Base-by-base conservation (phyloP, 2,113 vertebrate genomes). In the Tonatia bakeri region DNA sequence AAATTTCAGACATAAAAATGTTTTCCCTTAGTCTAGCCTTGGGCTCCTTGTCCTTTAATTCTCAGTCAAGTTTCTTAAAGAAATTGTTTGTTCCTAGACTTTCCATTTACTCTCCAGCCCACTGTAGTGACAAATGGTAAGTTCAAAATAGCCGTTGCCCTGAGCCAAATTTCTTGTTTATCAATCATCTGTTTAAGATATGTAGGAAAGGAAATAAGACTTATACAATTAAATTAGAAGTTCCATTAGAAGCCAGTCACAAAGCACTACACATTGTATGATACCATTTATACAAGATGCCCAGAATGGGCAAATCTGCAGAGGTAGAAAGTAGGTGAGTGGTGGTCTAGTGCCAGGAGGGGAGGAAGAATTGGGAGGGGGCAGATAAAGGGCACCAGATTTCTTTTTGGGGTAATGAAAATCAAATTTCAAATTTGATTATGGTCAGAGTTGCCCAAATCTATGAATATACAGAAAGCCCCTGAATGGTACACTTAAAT, bases 1-100 rank as follows among this genome's bases (percentile, higher is more conserved):
- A 92, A 26, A 64, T 33, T 72, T 33, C 28, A 77, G n/a, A 59
- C 45, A 80, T 92, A 82, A 92, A 96, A 90, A 79, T 67, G 77
- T 4, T 47, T 87, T 85, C 72, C 20, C n/a, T 77, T 89, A 40
- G 33, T 79, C 54, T 89, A 52, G 7, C 11, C 22, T 86, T 87
- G 54, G 45, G 36, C 19, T 7, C 52, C 83, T 8, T 54, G 82
- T 73, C 69, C 61, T 40, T 87, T 83, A 59, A 80, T 80, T 80
- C 54, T 89, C 43, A 67, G 38, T 11, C 73, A 82, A 36, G 2
- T 43, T 90, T 94, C 85, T 70, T 69, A 19, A 94, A 91, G 17
- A 47, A 14, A 82, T 7, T 75, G 15, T 69, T 15, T 90, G 69
- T 83, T 56, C 79, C 26, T 56, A 65, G 36, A 24, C 52, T 83